These are phyloP conservation scores for Leptarthrus brevirostris DNA, from an alignment of 2,888 invertebrate species.

Conservation along the genomic window DNA sequence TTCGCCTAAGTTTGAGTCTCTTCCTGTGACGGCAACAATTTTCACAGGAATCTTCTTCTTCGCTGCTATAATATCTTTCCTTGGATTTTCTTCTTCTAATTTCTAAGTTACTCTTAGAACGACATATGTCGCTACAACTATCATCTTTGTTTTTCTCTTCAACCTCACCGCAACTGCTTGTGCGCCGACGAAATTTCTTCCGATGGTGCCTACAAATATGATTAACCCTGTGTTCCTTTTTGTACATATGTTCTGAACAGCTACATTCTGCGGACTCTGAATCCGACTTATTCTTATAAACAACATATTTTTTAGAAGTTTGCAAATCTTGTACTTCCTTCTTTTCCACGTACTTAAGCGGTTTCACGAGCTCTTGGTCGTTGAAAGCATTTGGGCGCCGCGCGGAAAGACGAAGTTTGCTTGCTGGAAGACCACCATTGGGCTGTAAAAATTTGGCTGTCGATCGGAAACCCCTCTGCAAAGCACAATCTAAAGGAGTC, in stretches of 20 bases:
- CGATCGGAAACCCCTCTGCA: slow-evolving; percentile 86
- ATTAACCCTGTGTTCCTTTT: slow-evolving; percentile 61
- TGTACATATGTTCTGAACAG: slow-evolving; percentile 62
- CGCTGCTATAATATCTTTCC: slow-evolving; percentile 60
- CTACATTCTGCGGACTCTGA: slow-evolving; percentile 63
- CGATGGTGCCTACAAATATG: slow-evolving; percentile 63
- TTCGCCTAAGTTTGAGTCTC: slow-evolving; percentile 66
- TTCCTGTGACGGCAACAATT: slow-evolving; percentile 66
- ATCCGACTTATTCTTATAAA: slow-evolving; percentile 61
- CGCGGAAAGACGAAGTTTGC: slow-evolving; percentile 70
- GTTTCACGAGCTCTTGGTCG: slow-evolving; percentile 63
- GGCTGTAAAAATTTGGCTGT: slow-evolving; percentile 93
- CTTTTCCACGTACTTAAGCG: slow-evolving; percentile 64
- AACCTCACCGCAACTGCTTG: slow-evolving; percentile 65
- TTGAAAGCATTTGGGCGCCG: slow-evolving; percentile 64
- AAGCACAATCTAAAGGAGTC: slow-evolving; percentile 92
- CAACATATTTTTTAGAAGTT: slow-evolving; percentile 63
- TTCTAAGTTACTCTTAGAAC: slow-evolving; percentile 67
- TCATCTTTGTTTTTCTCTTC: slow-evolving; percentile 56
- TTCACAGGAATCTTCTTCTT: slow-evolving; percentile 69
- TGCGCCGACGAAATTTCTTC: slow-evolving; percentile 62
- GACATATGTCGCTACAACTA: slow-evolving; percentile 62
- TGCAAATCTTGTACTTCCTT: slow-evolving; percentile 63
- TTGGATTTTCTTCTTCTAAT: slow-evolving; percentile 62
- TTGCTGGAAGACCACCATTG: slow-evolving; percentile 87